phyloP scores from a whole-genome alignment of 2,888 invertebrate genomes.

The Catocala sponsa region DNA sequence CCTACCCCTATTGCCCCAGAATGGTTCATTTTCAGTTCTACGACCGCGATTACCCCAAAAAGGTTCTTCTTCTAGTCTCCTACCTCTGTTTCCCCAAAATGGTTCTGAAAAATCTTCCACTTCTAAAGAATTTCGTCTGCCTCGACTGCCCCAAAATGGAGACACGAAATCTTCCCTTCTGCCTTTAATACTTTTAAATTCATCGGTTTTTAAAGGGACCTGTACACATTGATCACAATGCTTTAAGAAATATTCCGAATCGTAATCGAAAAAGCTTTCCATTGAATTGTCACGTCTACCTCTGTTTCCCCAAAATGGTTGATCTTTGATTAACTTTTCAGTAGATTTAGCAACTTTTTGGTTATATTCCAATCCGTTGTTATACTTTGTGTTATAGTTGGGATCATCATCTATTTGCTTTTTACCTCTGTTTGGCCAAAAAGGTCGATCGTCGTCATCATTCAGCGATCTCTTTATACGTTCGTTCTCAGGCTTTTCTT shows the following conservation, averaged over 20 bases:
- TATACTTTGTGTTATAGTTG: constrained; percentile 35
- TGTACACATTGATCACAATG: constrained; percentile 53
- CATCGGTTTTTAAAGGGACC: constrained; percentile 23
- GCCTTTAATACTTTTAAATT: constrained; percentile 46
- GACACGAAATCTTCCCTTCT: constrained; percentile 59
- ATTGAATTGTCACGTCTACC: constrained; percentile 69
- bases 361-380: constrained; percentile 44
- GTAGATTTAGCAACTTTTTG: constrained; percentile 50
- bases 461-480: constrained; percentile 70
- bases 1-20: constrained; percentile 59
- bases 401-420: constrained; percentile 51
- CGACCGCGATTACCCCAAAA: constrained; percentile 66
- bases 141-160: constrained; percentile 55
- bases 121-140: constrained; percentile 44
- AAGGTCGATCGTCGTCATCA: constrained; percentile 62
- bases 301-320: constrained; percentile 80
- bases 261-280: constrained; percentile 56
- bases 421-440: constrained; percentile 68
- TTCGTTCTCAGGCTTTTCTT: constrained; percentile 57
- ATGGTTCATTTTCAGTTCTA: constrained; percentile 50
- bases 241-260: constrained; percentile 51
- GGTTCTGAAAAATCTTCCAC: constrained; percentile 45
- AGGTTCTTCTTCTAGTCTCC: constrained; percentile 59
- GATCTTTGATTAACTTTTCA: constrained; percentile 60
- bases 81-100: constrained; percentile 73